phyloP scores from a whole-genome alignment of 64 coral and sea anemone genomes.

The Porites lutea region DNA sequence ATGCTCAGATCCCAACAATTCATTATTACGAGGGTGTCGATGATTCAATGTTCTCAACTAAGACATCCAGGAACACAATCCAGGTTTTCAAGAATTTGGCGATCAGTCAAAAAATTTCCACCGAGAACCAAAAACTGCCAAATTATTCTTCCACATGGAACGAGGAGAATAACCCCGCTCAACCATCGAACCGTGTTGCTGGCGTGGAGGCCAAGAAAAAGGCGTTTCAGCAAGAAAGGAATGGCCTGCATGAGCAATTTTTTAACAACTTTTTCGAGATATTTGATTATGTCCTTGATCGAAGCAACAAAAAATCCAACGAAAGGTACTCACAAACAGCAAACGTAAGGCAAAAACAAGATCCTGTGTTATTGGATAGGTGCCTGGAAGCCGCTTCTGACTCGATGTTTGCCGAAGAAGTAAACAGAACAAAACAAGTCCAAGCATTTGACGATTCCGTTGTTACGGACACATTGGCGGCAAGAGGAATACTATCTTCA shows the following conservation, averaged over 20 bases:
- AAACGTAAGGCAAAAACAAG: too few species aligned
- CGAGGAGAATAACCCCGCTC: neutral
- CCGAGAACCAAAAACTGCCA: neutral
- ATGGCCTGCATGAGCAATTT: neutral
- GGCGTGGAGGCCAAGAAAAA: neutral
- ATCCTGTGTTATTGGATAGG: neutral
- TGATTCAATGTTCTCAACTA: neutral
- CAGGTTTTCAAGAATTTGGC: neutral
- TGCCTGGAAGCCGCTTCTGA: neutral
- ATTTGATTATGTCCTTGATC: neutral
- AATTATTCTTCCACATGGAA: neutral
- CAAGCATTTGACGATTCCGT: neutral
- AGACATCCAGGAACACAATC: neutral
- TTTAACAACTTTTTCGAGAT: neutral
- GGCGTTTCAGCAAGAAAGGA: neutral
- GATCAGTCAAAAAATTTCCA: neutral
- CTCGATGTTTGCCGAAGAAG: neutral
- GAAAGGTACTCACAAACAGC: neutral
- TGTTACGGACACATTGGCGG: neutral
- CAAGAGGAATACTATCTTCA: neutral
- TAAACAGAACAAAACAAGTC: neutral
- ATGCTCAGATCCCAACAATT: neutral
- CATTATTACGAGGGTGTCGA: neutral
- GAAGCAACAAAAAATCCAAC: neutral
- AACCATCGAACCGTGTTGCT: too few species aligned